Conservation (phyloP, 2,797 vertebrate species). For the Macropus fuliginosus region DNA sequence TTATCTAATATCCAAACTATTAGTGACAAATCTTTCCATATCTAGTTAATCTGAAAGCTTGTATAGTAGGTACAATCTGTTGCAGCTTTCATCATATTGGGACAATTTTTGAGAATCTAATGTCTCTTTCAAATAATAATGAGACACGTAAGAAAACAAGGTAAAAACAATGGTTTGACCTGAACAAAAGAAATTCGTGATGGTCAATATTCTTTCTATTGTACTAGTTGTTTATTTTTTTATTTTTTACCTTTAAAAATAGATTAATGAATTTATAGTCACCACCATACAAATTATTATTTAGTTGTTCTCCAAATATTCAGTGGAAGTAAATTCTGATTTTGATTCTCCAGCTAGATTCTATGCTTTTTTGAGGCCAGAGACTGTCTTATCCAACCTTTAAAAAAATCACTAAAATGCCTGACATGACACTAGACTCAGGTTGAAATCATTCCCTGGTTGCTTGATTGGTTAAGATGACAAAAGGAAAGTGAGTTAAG, state of each 20-base stretch:
- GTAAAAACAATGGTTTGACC: neutral
- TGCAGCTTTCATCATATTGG: neutral
- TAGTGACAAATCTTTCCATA: neutral
- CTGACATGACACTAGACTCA: neutral
- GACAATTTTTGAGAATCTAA: neutral
- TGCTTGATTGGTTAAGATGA: neutral
- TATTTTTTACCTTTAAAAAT: neutral
- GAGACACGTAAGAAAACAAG: neutral
- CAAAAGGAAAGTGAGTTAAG: neutral
- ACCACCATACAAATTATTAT: neutral
- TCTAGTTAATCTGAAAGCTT: neutral
- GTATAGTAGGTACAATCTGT: neutral
- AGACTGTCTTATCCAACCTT: neutral
- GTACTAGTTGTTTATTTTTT: neutral
- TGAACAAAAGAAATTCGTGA: neutral
- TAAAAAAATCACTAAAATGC: neutral
- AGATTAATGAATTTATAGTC: neutral
- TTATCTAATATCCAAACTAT: neutral
- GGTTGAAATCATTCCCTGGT: neutral
- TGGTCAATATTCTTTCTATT: neutral
- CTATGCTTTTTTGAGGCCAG: neutral
- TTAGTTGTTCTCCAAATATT: neutral
- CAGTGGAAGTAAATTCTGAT: neutral
- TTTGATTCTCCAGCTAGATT: neutral
- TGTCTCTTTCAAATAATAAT: neutral